Percentiles rank a stretch among this genome's conserved stretches.
Conservation (phyloP, 2,888 invertebrate species). For the Aethes cnicana region DNA sequence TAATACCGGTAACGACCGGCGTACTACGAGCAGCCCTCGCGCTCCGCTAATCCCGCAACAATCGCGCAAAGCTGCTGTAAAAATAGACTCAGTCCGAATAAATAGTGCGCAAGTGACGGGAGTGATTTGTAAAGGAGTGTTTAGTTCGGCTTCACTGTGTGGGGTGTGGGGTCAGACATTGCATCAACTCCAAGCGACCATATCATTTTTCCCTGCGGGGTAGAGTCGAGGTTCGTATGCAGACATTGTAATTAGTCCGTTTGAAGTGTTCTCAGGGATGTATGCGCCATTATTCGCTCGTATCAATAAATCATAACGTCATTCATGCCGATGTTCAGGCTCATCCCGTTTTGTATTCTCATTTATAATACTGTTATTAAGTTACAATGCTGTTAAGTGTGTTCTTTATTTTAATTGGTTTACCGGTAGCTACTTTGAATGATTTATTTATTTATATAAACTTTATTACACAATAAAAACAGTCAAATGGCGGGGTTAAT, state of each 20-base stretch:
- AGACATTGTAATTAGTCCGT: slow-evolving; percentile 39
- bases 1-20: no score
- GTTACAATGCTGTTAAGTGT: no score
- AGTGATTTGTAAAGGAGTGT: slow-evolving; percentile 64
- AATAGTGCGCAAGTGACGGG: slow-evolving; percentile 67
- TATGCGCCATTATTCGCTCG: slow-evolving; percentile 35
- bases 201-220: slow-evolving; percentile 29
- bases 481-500: no score
- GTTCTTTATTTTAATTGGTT: no score
- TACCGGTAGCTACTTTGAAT: no score
- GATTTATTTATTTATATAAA: no score
- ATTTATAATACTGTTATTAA: no score
- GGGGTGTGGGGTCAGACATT: slow-evolving; percentile 36
- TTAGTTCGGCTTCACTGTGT: slow-evolving; percentile 40
- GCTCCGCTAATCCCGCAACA: slow-evolving; percentile 36
- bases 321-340: no score
- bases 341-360: no score
- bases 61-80: slow-evolving; percentile 57
- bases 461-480: no score
- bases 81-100: slow-evolving; percentile 75
- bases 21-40: neutral
- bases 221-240: slow-evolving; percentile 34
- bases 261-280: slow-evolving; percentile 39
- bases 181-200: slow-evolving; percentile 21
- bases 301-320: no score